Percentiles rank a stretch among this genome's conserved stretches.
phyloP scores from a whole-genome alignment of 1,140 invertebrate species.

The Limonius californicus region DNA sequence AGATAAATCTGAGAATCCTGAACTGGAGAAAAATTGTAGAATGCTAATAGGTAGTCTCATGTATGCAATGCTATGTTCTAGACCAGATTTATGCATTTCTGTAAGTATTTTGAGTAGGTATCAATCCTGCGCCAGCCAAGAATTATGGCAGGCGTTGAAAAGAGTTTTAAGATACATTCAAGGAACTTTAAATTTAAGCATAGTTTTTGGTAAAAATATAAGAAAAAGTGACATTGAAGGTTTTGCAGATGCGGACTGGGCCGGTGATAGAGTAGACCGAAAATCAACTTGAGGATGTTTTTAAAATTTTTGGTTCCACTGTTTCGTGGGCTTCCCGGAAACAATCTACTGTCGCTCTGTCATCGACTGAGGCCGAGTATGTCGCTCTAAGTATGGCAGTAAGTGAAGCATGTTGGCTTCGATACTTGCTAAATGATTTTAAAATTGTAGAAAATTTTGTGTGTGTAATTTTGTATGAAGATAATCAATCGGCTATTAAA shows the following conservation, averaged over 20 bases:
- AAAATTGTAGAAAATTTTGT: not conserved
- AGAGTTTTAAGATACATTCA: conserved; percentile 7
- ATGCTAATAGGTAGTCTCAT: conserved; percentile 19
- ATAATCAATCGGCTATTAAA: conserved; percentile 9
- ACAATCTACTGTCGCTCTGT: conserved; percentile 36
- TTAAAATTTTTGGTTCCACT: conserved; percentile 30
- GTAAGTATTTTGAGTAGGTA: conserved; percentile 11
- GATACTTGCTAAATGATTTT: conserved; percentile 24
- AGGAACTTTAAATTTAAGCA: not conserved
- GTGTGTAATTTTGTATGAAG: not conserved
- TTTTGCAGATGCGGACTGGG: conserved; percentile 49
- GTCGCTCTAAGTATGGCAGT: conserved; percentile 27
- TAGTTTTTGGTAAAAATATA: no score
- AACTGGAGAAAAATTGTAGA: conserved; percentile 20
- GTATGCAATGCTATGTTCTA: conserved; percentile 29
- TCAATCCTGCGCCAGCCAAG: conserved; percentile 1
- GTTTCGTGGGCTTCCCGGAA: conserved; percentile 28
- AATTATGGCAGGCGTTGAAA: conserved; percentile 5
- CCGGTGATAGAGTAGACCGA: conserved; percentile 36
- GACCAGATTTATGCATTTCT: conserved; percentile 21
- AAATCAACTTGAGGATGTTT: conserved; percentile 45
- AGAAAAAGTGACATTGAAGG: conserved; percentile 3
- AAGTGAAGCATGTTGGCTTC: conserved; percentile 35
- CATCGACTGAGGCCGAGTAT: conserved; percentile 42
- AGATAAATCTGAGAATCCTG: conserved; percentile 7